Evolutionary conservation across 2,888 invertebrate genomes (phyloP).

Genomic region (Morpho achilles): DNA sequence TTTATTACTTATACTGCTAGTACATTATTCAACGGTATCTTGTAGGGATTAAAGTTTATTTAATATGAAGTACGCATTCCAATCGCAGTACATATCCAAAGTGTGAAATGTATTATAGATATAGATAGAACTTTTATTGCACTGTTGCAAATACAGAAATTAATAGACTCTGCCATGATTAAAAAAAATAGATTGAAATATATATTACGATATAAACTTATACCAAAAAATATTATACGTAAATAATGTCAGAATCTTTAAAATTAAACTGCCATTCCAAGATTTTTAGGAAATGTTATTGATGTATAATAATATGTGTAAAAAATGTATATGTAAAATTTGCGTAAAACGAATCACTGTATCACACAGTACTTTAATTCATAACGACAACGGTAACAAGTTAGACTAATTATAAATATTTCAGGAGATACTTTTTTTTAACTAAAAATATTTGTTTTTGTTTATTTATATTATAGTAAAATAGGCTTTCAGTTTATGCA

Average conservation of each 20-base stretch:
- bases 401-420: too few relatives aligned
- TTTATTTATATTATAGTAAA: too few relatives aligned
- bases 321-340: conserved; percentile 6
- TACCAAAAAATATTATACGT: conserved; percentile 1
- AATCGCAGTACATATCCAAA: conserved; percentile 14
- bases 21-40: conserved; percentile 5
- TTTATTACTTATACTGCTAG: conserved; percentile 31
- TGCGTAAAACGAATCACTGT: not conserved
- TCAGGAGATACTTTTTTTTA: too few relatives aligned
- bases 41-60: not conserved
- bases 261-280: conserved; percentile 3
- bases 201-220: not conserved
- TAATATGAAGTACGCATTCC: conserved; percentile 9
- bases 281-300: conserved; percentile 2
- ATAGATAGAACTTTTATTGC: conserved; percentile 3
- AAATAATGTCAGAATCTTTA: not conserved
- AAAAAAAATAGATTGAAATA: conserved; percentile 1
- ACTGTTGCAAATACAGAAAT: not conserved
- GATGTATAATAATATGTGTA: conserved; percentile 9
- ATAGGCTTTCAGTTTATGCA: too few relatives aligned
- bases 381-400: too few relatives aligned
- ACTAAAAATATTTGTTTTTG: too few relatives aligned
- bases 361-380: too few relatives aligned
- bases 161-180: not conserved
- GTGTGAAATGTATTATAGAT: conserved; percentile 9